Evolutionary conservation across 2,888 invertebrate species (phyloP).

Genomic region (Nebria salina): DNA sequence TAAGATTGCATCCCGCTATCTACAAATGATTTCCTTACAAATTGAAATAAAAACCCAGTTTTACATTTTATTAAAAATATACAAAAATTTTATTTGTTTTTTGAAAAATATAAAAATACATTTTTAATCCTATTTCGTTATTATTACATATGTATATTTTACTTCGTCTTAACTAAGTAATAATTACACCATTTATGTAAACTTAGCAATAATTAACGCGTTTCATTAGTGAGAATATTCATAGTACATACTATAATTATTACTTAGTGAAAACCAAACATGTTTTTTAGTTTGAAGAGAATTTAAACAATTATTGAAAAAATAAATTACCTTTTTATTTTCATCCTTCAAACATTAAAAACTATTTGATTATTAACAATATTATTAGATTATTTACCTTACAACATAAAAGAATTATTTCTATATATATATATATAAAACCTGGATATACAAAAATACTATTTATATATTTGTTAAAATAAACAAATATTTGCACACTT

Average conservation of each 20-base stretch:
- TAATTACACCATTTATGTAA: too few relatives aligned
- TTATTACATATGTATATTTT: background rate
- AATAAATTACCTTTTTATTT: background rate
- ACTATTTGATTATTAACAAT: background rate
- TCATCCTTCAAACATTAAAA: background rate
- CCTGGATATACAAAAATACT: background rate
- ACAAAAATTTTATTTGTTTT: slow-evolving; percentile 1
- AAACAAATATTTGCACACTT: background rate
- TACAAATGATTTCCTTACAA: slow-evolving; percentile 7
- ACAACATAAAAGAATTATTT: background rate
- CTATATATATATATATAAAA: background rate
- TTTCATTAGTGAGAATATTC: too few relatives aligned
- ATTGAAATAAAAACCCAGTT: background rate
- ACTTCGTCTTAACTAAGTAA: too few relatives aligned
- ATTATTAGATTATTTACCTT: background rate
- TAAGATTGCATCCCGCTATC: slow-evolving; percentile 1
- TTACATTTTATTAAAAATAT: slow-evolving; percentile 6
- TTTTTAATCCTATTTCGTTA: background rate
- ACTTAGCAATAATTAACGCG: too few relatives aligned
- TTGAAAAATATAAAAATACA: background rate
- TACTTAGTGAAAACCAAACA: too few relatives aligned
- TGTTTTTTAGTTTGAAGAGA: background rate
- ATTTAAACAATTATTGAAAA: background rate
- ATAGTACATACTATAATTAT: too few relatives aligned
- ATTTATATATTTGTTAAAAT: background rate